These are phyloP conservation scores for Tachycineta bicolor DNA, from an alignment of 2,113 vertebrate genomes.

Conservation along the genomic window DNA sequence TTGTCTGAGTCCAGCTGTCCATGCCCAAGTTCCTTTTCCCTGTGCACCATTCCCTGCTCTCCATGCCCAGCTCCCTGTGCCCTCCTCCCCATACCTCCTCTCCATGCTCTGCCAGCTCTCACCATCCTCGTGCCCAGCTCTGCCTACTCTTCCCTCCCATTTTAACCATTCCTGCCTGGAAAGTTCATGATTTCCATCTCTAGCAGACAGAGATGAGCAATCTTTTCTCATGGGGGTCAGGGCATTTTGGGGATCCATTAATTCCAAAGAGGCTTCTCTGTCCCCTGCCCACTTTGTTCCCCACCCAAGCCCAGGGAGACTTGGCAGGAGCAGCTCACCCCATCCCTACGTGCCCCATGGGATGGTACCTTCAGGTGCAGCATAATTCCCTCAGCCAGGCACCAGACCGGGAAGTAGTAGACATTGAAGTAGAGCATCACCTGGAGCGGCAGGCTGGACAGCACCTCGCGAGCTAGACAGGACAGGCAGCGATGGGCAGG, in stretches of 20 bases:
- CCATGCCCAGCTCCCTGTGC: neutral
- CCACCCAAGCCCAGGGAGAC: neutral
- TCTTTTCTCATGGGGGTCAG: neutral
- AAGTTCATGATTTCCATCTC: neutral
- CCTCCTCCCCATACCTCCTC: neutral
- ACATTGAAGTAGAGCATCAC: constrained; percentile 87
- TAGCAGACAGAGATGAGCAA: accelerated
- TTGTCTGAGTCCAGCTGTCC: neutral
- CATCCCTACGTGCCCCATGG: accelerated
- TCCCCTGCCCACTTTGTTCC: neutral
- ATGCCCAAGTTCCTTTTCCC: neutral
- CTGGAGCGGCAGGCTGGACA: constrained; percentile 85
- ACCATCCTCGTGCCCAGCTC: neutral
- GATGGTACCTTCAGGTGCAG: constrained; percentile 81
- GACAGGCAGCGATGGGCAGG: neutral
- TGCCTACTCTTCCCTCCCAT: neutral
- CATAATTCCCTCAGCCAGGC: constrained; percentile 81
- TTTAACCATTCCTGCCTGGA: neutral
- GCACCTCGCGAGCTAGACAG: constrained; percentile 63
- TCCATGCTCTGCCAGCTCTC: neutral
- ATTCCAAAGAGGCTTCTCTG: neutral
- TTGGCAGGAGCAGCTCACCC: neutral
- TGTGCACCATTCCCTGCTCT: too few relatives aligned
- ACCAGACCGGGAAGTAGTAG: constrained; percentile 84
- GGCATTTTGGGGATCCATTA: neutral